A percentile compares a stretch with the other conserved stretches of the same genome.
Conservation (phyloP, 2,113 vertebrate genomes). For the Varanus komodoensis region DNA sequence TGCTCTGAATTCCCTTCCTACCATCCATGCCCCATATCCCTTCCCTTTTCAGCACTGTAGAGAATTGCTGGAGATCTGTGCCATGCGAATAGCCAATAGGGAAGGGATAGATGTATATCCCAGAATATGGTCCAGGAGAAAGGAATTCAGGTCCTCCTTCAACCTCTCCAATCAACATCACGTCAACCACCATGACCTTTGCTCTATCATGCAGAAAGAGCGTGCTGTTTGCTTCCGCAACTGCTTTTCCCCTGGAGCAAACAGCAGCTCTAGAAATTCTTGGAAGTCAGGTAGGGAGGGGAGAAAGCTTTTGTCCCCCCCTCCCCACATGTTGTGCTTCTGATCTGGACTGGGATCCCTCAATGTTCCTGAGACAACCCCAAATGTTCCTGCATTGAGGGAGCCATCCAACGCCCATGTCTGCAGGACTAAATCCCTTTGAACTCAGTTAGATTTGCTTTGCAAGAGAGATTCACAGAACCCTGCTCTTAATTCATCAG, state of each 20-base stretch:
- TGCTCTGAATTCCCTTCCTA: too few relatives aligned
- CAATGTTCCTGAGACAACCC: too few relatives aligned
- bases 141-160: neutral
- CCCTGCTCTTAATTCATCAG: too few relatives aligned
- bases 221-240: too few relatives aligned
- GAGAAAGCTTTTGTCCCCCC: neutral
- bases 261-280: neutral
- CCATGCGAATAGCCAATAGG: neutral
- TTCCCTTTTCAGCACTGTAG: too few relatives aligned
- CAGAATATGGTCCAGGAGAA: neutral
- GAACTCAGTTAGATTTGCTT: too few relatives aligned
- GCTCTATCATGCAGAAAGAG: neutral
- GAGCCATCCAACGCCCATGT: too few relatives aligned
- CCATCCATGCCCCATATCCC: too few relatives aligned
- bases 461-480: too few relatives aligned
- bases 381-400: too few relatives aligned
- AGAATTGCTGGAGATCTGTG: neutral
- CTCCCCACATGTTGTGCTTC: neutral
- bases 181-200: neutral
- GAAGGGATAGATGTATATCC: neutral
- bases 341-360: neutral
- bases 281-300: neutral
- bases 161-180: neutral
- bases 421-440: too few relatives aligned
- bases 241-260: neutral